Percentiles rank a stretch among this genome's conserved stretches.
Evolutionary conservation across 2,888 invertebrate species (phyloP).

Genomic region (Luffia ferchaultella): DNA sequence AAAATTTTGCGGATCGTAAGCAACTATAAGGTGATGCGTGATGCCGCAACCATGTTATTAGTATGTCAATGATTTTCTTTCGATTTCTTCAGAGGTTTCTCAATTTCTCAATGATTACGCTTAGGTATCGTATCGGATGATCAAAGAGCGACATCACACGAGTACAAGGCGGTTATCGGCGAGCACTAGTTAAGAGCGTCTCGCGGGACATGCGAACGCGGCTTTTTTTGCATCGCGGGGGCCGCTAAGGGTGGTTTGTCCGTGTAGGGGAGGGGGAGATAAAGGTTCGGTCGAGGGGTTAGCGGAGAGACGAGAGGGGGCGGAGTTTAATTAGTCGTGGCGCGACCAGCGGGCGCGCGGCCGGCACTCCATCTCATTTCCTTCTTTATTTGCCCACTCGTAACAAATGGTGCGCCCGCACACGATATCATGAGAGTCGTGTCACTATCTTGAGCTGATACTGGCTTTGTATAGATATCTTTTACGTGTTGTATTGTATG

Average conservation of each 20-base stretch:
- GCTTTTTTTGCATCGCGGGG: neutral
- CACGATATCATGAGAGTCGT: slow-evolving; percentile 5
- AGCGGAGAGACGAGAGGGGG: slow-evolving; percentile 22
- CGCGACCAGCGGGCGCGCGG: slow-evolving; percentile 23
- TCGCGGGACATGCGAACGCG: neutral
- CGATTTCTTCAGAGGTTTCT: no score
- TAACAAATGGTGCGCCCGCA: slow-evolving; percentile 45
- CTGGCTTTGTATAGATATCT: no score
- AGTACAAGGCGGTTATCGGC: neutral
- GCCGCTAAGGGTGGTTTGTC: slow-evolving; percentile 9
- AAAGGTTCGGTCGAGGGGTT: slow-evolving; percentile 5
- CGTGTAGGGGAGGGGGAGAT: slow-evolving; percentile 19
- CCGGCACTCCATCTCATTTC: slow-evolving; percentile 62
- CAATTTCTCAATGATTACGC: no score
- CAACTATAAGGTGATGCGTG: no score
- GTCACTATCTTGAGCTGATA: no score
- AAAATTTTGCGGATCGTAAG: no score
- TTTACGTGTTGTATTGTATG: no score
- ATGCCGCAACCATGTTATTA: no score
- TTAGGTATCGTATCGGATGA: no score
- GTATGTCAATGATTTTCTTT: no score
- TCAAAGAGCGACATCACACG: neutral
- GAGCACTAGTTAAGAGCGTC: neutral
- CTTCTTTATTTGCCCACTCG: slow-evolving; percentile 63
- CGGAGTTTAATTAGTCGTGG: slow-evolving; percentile 63